Percentiles rank a stretch among this genome's conserved stretches.
phyloP scores from a whole-genome alignment of 2,888 invertebrate species.

The Crematogaster levior region DNA sequence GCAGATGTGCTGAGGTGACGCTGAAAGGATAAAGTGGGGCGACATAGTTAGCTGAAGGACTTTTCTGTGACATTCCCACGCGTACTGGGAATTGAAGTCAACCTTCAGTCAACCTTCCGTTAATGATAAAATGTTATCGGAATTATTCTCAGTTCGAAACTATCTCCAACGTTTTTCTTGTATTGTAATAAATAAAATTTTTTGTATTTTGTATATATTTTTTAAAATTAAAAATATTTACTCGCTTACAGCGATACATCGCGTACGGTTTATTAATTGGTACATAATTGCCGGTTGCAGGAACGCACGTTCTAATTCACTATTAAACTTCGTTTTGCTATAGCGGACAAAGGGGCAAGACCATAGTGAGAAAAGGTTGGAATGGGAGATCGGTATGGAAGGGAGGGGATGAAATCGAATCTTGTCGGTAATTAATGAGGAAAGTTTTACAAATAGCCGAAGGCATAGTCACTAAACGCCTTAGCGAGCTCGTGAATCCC shows the following conservation, averaged over 20 bases:
- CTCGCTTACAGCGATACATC: conserved; percentile 40
- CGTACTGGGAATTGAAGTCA: background rate
- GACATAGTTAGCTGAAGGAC: conserved; percentile 24
- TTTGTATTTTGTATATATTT: background rate
- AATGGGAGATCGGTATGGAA: conserved; percentile 63
- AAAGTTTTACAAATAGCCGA: conserved; percentile 83
- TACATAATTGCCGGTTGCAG: conserved; percentile 71
- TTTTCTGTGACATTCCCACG: conserved; percentile 7
- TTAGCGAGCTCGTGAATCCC: conserved; percentile 74
- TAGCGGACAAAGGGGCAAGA: conserved; percentile 78
- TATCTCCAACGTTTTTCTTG: background rate
- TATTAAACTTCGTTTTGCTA: conserved; percentile 78
- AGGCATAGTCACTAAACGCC: conserved; percentile 78
- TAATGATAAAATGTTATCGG: background rate
- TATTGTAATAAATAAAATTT: background rate
- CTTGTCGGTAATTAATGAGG: conserved; percentile 83
- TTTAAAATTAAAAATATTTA: conserved; percentile 48
- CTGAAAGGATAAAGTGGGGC: conserved; percentile 29
- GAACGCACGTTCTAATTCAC: conserved; percentile 78
- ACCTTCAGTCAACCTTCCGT: background rate
- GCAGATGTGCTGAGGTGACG: conserved; percentile 17
- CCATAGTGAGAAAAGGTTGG: conserved; percentile 65
- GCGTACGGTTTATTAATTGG: conserved; percentile 75
- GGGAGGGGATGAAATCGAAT: conserved; percentile 77
- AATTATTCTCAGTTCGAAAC: conserved; percentile 14